Base-by-base conservation (phyloP, 2,888 invertebrate genomes). In the Apodemia zela region DNA sequence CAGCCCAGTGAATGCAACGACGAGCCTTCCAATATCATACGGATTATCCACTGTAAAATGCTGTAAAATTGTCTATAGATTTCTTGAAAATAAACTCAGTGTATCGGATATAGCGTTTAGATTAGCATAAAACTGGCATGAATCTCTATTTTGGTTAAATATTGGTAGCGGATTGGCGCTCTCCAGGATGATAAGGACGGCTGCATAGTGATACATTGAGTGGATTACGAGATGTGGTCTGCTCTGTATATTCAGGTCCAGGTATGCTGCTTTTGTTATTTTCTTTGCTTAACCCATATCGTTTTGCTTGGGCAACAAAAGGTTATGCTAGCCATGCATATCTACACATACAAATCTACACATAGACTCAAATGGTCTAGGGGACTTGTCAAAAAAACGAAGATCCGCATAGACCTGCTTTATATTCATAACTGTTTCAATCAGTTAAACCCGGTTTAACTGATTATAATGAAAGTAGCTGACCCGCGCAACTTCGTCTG, bases 81-180 rank as follows among this genome's bases (percentile, higher is more conserved):
- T 63, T 63, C 65, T 66, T 71, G 72, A 87, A 82, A 75, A 68
- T 74, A 68, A 68, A 79, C 80, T 76, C 73, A 82, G 67, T 62
- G 47, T 62, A 65, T 33, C 59, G 13, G 68, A 21, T 38, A 66
- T 80, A 89, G 66, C 68, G 87, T 75, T 69, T 68, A 75, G 67
- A 78, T 76, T 88, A 61, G 79, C 66, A 61, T 76, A 72, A 29
- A 57, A 21, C 8, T 54, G 59, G 70, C 75, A 78, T 80, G 81
- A 81, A 82, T 85, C 85, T 82, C 85, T 85, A 87, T 86, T 87
- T 89, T 87, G 84, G 84, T 87, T 88, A 89, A 89, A 89, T 89
- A 89, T 89, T 80, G 84, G 89, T 87, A 89, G 88, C 88, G 87
- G 86, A 88, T 89, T 85, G 88, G 83, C 79, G 83, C 77, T 81